Conservation (phyloP, 2,888 invertebrate genomes). For the Hydraecia micacea region DNA sequence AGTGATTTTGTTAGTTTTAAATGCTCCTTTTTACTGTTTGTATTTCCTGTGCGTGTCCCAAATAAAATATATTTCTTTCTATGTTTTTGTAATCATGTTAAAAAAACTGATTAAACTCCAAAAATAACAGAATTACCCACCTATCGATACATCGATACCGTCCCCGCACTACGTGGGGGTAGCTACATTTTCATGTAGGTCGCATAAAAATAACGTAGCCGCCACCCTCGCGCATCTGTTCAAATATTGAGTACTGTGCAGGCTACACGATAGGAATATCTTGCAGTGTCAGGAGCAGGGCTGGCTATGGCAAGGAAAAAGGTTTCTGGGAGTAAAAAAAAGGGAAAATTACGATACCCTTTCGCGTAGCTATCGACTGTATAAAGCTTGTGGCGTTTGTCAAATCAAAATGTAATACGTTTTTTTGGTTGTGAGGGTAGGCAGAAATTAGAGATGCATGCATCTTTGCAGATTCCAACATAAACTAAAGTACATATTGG, state of each 20-base stretch:
- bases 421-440: background rate
- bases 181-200: conserved; percentile 87
- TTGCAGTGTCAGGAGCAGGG: conserved; percentile 53
- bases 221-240: conserved; percentile 86
- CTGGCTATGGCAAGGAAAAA: conserved; percentile 38
- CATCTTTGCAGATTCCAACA: background rate
- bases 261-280: conserved; percentile 56
- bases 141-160: conserved; percentile 56
- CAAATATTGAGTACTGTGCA: conserved; percentile 86
- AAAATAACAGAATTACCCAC: too few species aligned
- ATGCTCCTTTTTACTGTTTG: too few species aligned
- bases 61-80: too few species aligned
- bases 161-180: conserved; percentile 74
- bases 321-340: conserved; percentile 1
- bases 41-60: too few species aligned
- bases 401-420: conserved; percentile 9
- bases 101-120: background rate
- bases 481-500: too few species aligned
- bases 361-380: conserved; percentile 2
- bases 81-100: too few species aligned
- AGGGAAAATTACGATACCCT: conserved; percentile 21
- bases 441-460: background rate
- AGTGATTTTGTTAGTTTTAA: too few species aligned
- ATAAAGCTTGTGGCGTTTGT: conserved; percentile 14
- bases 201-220: conserved; percentile 89